A percentile compares a stretch with the other conserved stretches of the same genome.
Evolutionary conservation across 2,888 invertebrate genomes (phyloP).

Genomic region (Archips xylosteana): DNA sequence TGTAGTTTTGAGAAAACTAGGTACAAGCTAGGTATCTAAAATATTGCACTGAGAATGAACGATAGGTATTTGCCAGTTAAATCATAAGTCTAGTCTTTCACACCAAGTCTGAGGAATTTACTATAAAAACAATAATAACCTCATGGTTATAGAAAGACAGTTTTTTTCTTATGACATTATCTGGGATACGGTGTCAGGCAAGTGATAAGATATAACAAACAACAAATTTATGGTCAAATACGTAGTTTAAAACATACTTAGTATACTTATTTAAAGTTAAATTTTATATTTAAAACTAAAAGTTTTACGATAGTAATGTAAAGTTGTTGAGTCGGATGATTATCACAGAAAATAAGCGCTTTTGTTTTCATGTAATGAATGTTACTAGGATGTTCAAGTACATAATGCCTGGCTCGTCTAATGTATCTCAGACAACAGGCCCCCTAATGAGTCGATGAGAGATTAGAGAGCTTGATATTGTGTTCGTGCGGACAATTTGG

Average conservation of each 20-base stretch:
- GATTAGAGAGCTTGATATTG: slow-evolving; percentile 36
- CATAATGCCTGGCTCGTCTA: slow-evolving; percentile 5
- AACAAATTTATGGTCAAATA: slow-evolving; percentile 17
- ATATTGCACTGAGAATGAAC: not conserved
- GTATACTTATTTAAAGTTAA: not conserved
- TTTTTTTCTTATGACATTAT: slow-evolving; percentile 20
- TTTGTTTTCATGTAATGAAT: not conserved
- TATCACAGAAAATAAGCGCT: slow-evolving; percentile 1
- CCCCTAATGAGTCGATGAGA: slow-evolving; percentile 35
- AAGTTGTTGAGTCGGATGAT: not conserved
- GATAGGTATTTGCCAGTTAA: not conserved
- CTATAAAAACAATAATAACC: not conserved
- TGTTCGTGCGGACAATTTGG: slow-evolving; percentile 40
- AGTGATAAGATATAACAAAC: slow-evolving; percentile 19
- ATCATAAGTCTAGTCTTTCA: not conserved
- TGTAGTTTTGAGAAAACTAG: slow-evolving; percentile 9
- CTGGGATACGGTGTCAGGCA: slow-evolving; percentile 22
- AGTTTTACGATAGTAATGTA: not conserved
- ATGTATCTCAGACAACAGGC: slow-evolving; percentile 14
- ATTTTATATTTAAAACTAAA: not conserved
- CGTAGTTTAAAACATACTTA: not conserved
- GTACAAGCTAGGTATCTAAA: slow-evolving; percentile 1
- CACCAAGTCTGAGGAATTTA: not conserved
- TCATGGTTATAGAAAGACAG: slow-evolving; percentile 4
- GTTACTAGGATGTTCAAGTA: not conserved